phyloP scores from a whole-genome alignment of 2,888 invertebrate species.

The Drosophila lutescens region DNA sequence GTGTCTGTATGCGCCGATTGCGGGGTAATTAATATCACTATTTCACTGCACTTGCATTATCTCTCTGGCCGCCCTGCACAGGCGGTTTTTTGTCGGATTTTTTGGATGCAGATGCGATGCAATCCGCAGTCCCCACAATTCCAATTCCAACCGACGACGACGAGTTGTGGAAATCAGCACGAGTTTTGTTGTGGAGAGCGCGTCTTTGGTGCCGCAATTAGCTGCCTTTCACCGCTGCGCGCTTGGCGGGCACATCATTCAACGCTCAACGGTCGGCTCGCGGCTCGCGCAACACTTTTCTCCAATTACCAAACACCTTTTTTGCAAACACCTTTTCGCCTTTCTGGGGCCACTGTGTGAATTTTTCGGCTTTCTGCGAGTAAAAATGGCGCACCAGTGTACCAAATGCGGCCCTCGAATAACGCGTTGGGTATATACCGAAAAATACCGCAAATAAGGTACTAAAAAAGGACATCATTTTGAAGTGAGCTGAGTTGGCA shows the following conservation, averaged over 20 bases:
- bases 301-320: constrained; percentile 53
- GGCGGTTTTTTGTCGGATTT: constrained; percentile 51
- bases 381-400: constrained; percentile 69
- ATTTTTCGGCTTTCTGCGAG: constrained; percentile 59
- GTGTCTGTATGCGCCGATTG: constrained; percentile 20
- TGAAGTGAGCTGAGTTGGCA: constrained; percentile 10
- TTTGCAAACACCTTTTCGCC: constrained; percentile 47
- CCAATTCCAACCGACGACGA: constrained; percentile 39
- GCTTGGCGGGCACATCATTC: constrained; percentile 16
- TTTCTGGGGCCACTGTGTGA: constrained; percentile 70
- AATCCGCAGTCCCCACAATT: too few relatives aligned
- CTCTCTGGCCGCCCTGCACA: constrained; percentile 54
- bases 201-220: constrained; percentile 45
- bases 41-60: constrained; percentile 50
- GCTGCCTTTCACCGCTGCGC: constrained; percentile 64
- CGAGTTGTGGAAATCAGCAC: constrained; percentile 45
- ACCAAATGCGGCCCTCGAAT: constrained; percentile 19
- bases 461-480: not conserved
- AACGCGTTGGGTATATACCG: constrained; percentile 17
- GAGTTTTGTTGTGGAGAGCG: constrained; percentile 51
- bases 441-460: not conserved
- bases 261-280: constrained; percentile 21
- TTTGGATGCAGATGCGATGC: constrained; percentile 23
- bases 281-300: constrained; percentile 27
- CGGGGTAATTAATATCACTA: constrained; percentile 16